These are phyloP conservation scores for Harpagifer antarcticus DNA, from an alignment of 2,797 vertebrate genomes.

Conservation along the genomic window DNA sequence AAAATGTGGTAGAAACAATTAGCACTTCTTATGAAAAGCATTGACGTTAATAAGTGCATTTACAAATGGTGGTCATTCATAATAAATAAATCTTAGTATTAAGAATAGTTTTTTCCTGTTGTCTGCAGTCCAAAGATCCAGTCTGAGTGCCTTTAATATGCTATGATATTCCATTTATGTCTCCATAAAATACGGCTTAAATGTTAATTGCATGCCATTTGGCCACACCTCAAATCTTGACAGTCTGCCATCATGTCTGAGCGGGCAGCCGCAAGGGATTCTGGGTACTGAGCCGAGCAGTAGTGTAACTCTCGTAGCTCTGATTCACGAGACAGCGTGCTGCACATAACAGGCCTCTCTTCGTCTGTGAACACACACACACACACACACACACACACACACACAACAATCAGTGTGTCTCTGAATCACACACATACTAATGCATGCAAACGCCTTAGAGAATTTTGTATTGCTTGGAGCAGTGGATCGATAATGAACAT, in stretches of 20 bases:
- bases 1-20: slow-evolving; percentile 71
- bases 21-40: slow-evolving; percentile 40
- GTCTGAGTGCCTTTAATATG: slow-evolving; percentile 5
- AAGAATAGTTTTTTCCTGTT: slow-evolving; percentile 1
- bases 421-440: slow-evolving; percentile 29
- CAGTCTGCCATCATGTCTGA: slow-evolving; percentile 61
- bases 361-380: slow-evolving; percentile 23
- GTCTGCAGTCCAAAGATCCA: slow-evolving; percentile 8
- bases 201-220: slow-evolving; percentile 34
- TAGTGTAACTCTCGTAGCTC: slow-evolving; percentile 47
- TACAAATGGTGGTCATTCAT: slow-evolving; percentile 20
- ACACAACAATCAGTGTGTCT: not conserved
- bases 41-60: slow-evolving; percentile 23
- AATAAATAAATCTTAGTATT: slow-evolving; percentile 11
- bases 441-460: slow-evolving; percentile 26
- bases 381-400: not conserved
- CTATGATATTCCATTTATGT: slow-evolving; percentile 13
- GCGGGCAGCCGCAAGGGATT: slow-evolving; percentile 58
- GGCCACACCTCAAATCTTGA: slow-evolving; percentile 54
- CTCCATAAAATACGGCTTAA: slow-evolving; percentile 39
- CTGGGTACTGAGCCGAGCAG: slow-evolving; percentile 63
- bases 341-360: slow-evolving; percentile 47
- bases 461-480: slow-evolving; percentile 33
- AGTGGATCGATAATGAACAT: slow-evolving; percentile 19
- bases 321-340: slow-evolving; percentile 62